Evolutionary conservation across 2,113 vertebrate genomes (phyloP).

Genomic region (Oncorhynchus clarkii): DNA sequence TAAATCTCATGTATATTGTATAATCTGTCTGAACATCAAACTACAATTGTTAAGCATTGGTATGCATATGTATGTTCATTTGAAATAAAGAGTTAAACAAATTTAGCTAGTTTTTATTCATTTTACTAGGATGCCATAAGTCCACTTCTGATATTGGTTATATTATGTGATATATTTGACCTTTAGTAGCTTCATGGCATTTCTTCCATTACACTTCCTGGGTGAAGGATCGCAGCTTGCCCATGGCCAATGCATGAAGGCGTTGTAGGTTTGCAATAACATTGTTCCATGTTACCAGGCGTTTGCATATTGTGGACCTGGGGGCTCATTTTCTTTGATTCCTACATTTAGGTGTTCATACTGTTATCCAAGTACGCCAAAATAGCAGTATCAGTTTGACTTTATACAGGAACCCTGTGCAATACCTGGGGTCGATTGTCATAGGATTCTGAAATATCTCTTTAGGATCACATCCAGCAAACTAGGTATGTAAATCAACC

Average conservation of each 20-base stretch:
- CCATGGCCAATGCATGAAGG: constrained; percentile 75
- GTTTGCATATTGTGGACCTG: constrained; percentile 55
- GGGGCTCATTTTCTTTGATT: constrained; percentile 72
- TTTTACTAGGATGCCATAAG: constrained; percentile 72
- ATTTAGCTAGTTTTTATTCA: constrained; percentile 75
- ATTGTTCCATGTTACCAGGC: constrained; percentile 37
- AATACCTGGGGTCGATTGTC: constrained; percentile 79
- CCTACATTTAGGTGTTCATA: constrained; percentile 79
- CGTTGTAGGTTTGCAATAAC: constrained; percentile 60
- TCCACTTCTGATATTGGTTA: constrained; percentile 62
- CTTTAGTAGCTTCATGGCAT: constrained; percentile 54
- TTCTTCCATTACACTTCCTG: constrained; percentile 56
- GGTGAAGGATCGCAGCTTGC: constrained; percentile 62
- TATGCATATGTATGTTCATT: constrained; percentile 78
- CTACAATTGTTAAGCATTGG: constrained; percentile 68
- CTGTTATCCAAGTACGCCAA: constrained; percentile 74
- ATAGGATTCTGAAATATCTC: constrained; percentile 80
- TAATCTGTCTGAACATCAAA: constrained; percentile 71
- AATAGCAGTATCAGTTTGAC: constrained; percentile 77
- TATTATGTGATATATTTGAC: constrained; percentile 27
- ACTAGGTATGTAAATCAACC: constrained; percentile 79
- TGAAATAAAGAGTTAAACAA: constrained; percentile 76
- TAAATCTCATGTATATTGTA: constrained; percentile 75
- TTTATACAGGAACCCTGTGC: constrained; percentile 77
- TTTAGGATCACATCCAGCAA: constrained; percentile 79